phyloP scores from a whole-genome alignment of 2,113 vertebrate species.

The Phyllostomus hastatus region DNA sequence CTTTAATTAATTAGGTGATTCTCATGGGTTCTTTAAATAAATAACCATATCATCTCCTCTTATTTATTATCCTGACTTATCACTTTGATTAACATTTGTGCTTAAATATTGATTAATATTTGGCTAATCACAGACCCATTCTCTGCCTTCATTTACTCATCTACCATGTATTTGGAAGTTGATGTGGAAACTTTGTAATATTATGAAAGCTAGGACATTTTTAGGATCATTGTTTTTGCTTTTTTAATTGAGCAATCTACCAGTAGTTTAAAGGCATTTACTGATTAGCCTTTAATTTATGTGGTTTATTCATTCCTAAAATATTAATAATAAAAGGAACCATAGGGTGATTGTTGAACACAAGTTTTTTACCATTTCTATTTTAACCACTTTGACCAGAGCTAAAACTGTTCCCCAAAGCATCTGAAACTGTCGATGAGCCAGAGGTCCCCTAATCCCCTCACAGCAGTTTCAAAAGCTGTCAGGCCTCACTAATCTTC shows the following conservation, averaged over 20 bases:
- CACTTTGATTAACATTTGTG: background rate
- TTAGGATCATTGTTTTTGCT: background rate
- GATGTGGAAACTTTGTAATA: background rate
- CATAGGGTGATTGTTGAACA: background rate
- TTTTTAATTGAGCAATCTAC: background rate
- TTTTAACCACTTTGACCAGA: background rate
- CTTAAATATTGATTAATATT: background rate
- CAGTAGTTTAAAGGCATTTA: background rate
- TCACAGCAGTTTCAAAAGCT: background rate
- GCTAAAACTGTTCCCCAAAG: background rate
- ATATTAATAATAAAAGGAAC: slow-evolving; percentile 3
- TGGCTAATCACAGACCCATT: background rate
- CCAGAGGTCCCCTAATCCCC: background rate
- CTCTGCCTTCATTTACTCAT: background rate
- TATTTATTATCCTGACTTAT: background rate
- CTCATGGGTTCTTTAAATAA: background rate
- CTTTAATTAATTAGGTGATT: background rate
- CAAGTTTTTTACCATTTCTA: background rate
- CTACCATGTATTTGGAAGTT: background rate
- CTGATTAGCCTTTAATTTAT: background rate
- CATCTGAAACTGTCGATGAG: background rate
- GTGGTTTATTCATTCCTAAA: background rate
- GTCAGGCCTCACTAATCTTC: background rate
- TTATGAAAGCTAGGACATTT: background rate
- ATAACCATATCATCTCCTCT: background rate